Base-by-base conservation (phyloP, 2,113 vertebrate genomes). In the Bagarius yarrelli region DNA sequence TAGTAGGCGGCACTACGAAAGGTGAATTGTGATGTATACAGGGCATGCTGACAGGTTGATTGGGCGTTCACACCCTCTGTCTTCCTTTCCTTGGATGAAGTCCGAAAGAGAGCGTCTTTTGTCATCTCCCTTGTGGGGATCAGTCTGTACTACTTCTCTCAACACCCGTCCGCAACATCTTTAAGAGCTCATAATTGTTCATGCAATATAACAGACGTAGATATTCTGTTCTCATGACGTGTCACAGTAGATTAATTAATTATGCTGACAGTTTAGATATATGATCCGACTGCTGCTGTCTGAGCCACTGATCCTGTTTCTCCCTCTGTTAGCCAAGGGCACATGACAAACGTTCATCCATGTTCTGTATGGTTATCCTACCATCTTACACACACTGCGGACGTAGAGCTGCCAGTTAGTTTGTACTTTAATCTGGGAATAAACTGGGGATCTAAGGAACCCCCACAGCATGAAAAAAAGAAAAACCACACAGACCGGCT, bases 171-270 rank as follows among this genome's bases (percentile, higher is more conserved):
- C n/a, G 23, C 30, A 36, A 56, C 36, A 60, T 15, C 34, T 30
- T 19, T 8, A 34, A 76, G 52, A 40, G 34, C 34, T 50, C 4
- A 19, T 3, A 47, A 57, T 15, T 9, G 18, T 80, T 53, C 57
- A 71, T 25, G 30, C 12, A 18, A 82, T 55, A 15, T 36, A 4
- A 56, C 69, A 79, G 47, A 19, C 8, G n/a, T 63, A 21, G 40
- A 61, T 25, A 25, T 61, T 74, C 11, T 50, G 47, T 44, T 18
- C 34, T 40, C 34, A 3, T 18, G 16, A 2, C 9, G 44, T 61
- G 44, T 80, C 53, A 13, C 36, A 55, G 19, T 34, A 52, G 56
- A 61, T 79, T 79, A 86, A 82, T 44, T 84, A 87, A 87, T 87
- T 79, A 76, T 47, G 52, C 76, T n/a, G 52, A 15, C 40, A 27